Conservation (phyloP, 2,888 invertebrate genomes). For the Escarpia spicata region DNA sequence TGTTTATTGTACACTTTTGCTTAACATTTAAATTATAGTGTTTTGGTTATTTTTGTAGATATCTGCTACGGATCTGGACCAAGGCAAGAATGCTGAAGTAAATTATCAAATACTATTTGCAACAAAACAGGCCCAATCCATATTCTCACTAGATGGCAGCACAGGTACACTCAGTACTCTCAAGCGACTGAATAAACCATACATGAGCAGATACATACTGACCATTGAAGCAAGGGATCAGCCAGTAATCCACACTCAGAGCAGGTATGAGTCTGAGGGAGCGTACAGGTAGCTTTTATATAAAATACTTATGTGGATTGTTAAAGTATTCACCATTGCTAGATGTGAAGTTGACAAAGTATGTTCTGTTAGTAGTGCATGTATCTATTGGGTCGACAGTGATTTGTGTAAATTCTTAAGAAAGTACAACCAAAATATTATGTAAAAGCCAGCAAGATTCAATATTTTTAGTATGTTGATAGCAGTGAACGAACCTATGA, state of each 20-base stretch:
- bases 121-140: slow-evolving; percentile 23
- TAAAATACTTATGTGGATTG: not conserved
- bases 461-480: too few relatives aligned
- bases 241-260: slow-evolving; percentile 21
- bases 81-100: slow-evolving; percentile 32
- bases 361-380: too few relatives aligned
- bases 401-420: too few relatives aligned
- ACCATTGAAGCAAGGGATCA: slow-evolving; percentile 33
- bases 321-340: not conserved
- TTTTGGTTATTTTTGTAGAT: not conserved
- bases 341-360: not conserved
- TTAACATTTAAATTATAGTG: not conserved
- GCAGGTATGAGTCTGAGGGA: slow-evolving; percentile 25
- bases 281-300: not conserved
- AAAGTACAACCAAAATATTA: too few relatives aligned
- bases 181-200: slow-evolving; percentile 22
- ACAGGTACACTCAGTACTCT: slow-evolving; percentile 26
- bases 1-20: not conserved
- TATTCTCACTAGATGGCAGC: slow-evolving; percentile 29
- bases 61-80: slow-evolving; percentile 30
- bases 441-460: too few relatives aligned
- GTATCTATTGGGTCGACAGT: too few relatives aligned
- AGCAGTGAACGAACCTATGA: too few relatives aligned
- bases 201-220: slow-evolving; percentile 21
- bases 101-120: slow-evolving; percentile 32